A percentile compares a stretch with the other conserved stretches of the same genome.
phyloP scores from a whole-genome alignment of 2,888 invertebrate genomes.

The Cistogaster globosa region DNA sequence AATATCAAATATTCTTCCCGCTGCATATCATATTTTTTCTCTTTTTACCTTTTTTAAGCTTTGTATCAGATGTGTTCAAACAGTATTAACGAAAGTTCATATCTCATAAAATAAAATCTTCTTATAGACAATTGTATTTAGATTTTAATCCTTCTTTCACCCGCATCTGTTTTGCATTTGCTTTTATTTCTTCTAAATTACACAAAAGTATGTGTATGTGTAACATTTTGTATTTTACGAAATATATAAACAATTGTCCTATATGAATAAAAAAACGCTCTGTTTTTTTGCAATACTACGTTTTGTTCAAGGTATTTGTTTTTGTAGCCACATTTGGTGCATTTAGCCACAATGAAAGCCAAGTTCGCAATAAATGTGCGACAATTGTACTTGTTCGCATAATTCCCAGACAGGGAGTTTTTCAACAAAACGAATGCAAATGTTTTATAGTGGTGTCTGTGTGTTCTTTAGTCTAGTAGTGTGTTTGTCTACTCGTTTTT shows the following conservation, averaged over 20 bases:
- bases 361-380: slow-evolving; percentile 74
- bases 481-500: not conserved
- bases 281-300: slow-evolving; percentile 41
- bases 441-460: not conserved
- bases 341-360: slow-evolving; percentile 73
- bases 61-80: not conserved
- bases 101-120: slow-evolving; percentile 18
- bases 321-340: slow-evolving; percentile 72
- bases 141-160: not conserved
- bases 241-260: slow-evolving; percentile 64
- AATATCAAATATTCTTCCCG: too few species aligned
- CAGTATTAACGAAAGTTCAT: slow-evolving; percentile 4
- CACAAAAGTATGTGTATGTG: not conserved
- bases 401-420: slow-evolving; percentile 77
- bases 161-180: slow-evolving; percentile 24
- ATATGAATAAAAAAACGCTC: slow-evolving; percentile 9
- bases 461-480: not conserved
- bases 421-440: slow-evolving; percentile 19
- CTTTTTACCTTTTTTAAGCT: too few species aligned
- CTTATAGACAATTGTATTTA: slow-evolving; percentile 34
- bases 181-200: not conserved
- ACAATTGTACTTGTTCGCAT: slow-evolving; percentile 75
- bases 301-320: slow-evolving; percentile 43
- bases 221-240: not conserved
- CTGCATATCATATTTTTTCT: not conserved